Evolutionary conservation across 2,888 invertebrate species (phyloP).

Genomic region (Orthosia gracilis): DNA sequence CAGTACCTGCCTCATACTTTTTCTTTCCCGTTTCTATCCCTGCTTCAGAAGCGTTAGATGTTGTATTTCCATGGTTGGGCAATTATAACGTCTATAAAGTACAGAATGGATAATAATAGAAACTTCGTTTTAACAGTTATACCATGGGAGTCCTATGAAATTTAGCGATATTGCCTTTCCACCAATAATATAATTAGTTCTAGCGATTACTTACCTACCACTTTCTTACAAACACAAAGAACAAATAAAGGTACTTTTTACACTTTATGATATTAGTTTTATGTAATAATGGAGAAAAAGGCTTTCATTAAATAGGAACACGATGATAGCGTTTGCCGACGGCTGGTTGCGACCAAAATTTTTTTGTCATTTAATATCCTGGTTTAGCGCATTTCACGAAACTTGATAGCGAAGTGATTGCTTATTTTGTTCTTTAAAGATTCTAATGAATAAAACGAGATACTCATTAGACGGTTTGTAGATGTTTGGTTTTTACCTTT

Average conservation of each 20-base stretch:
- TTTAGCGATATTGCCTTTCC: no score
- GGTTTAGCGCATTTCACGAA: neutral
- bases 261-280: no score
- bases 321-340: neutral
- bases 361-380: neutral
- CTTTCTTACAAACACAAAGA: no score
- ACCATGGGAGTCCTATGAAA: neutral
- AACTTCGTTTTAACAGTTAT: neutral
- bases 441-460: neutral
- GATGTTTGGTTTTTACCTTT: neutral
- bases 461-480: neutral
- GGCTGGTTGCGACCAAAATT: neutral
- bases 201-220: no score
- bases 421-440: neutral
- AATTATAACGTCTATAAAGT: neutral
- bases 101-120: neutral
- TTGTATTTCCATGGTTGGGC: no score
- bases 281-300: no score
- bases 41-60: neutral
- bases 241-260: no score
- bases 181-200: no score
- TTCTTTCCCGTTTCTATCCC: neutral
- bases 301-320: neutral
- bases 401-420: neutral
- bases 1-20: no score